Evolutionary conservation across 2,888 invertebrate species (phyloP).

Genomic region (Drosophila mettleri): DNA sequence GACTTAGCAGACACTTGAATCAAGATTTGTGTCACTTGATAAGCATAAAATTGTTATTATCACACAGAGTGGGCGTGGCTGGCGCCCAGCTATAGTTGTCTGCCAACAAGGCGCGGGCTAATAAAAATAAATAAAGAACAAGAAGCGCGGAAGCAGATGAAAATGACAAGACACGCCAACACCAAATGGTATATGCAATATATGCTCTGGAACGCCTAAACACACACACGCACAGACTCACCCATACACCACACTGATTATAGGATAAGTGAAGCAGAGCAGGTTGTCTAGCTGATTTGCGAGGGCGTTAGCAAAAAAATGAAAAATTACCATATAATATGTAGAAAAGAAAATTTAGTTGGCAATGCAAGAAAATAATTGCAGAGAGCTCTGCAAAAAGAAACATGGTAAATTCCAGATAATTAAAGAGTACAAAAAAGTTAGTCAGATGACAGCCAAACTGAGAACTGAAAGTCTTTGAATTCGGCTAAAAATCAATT

Average conservation of each 20-base stretch:
- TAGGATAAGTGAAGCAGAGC: constrained; percentile 34
- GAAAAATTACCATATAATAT: constrained; percentile 44
- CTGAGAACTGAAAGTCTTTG: no score
- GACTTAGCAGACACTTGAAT: constrained; percentile 20
- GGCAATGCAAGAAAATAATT: background rate
- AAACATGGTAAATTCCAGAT: background rate
- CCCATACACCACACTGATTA: constrained; percentile 30
- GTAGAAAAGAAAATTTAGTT: background rate
- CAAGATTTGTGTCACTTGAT: constrained; percentile 63
- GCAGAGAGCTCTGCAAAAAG: background rate
- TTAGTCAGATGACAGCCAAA: background rate
- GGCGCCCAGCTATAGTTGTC: constrained; percentile 27
- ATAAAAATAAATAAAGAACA: constrained; percentile 39
- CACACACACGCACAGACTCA: background rate
- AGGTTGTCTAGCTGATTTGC: constrained; percentile 23
- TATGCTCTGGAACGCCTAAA: constrained; percentile 33
- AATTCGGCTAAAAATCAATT: no score
- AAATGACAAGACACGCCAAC: constrained; percentile 35
- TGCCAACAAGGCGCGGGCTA: constrained; percentile 32
- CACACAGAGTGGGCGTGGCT: constrained; percentile 29
- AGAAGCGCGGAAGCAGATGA: constrained; percentile 45
- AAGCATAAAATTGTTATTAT: constrained; percentile 47
- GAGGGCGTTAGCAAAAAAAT: constrained; percentile 18
- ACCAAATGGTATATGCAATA: constrained; percentile 31
- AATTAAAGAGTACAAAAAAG: background rate